Evolutionary conservation across 2,888 invertebrate species (phyloP).

Genomic region (Adelognathus sp.): DNA sequence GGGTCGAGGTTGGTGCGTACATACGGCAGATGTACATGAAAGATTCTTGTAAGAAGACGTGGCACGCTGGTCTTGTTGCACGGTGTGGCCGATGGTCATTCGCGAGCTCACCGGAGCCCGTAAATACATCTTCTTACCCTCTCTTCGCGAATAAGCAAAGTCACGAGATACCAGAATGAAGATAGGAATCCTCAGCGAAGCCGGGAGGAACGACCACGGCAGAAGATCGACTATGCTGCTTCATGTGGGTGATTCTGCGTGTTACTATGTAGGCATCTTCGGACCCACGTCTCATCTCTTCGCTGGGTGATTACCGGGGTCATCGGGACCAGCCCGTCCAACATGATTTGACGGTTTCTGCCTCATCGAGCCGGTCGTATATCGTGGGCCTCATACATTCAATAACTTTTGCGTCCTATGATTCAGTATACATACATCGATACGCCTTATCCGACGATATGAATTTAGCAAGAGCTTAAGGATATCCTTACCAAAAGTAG

Average conservation of each 20-base stretch:
- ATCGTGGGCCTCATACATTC: too few species aligned
- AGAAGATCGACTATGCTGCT: slow-evolving; percentile 13
- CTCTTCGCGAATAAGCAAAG: slow-evolving; percentile 11
- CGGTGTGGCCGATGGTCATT: background rate
- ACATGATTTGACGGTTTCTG: too few species aligned
- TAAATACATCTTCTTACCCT: slow-evolving; percentile 37
- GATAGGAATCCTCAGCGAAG: slow-evolving; percentile 36
- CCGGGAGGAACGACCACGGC: background rate
- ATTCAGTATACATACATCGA: too few species aligned
- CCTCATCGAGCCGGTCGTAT: too few species aligned
- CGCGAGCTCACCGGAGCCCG: slow-evolving; percentile 8
- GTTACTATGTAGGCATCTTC: too few species aligned
- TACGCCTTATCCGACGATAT: too few species aligned
- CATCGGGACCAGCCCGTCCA: too few species aligned
- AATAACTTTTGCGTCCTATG: too few species aligned
- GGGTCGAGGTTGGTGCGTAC: background rate
- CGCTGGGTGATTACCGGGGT: too few species aligned
- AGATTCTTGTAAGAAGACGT: slow-evolving; percentile 16
- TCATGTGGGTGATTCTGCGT: slow-evolving; percentile 24
- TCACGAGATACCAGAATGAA: background rate
- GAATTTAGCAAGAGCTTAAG: too few species aligned
- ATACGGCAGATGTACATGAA: background rate
- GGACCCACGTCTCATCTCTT: too few species aligned
- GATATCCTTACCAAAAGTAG: too few species aligned
- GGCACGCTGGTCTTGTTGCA: slow-evolving; percentile 9